Evolutionary conservation across 2,797 vertebrate genomes (phyloP), one percentile per base, ranked within the genome.

Genomic region (Pteropus rufus): DNA sequence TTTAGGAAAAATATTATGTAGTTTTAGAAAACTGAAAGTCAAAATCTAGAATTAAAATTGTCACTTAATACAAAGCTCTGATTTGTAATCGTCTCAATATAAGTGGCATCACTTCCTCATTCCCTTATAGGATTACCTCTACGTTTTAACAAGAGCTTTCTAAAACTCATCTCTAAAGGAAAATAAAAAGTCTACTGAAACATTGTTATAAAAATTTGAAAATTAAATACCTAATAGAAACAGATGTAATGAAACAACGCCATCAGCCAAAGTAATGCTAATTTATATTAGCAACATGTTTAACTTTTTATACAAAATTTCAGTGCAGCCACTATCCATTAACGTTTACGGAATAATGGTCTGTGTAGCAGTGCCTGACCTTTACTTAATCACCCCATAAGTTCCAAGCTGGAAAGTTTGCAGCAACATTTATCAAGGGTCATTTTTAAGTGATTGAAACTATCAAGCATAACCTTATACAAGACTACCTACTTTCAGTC

Each of bases 101-200:
- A 83, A 60, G 23, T 81, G 36, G 73, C 62, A 56, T 15, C 1
- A 2, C 39, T 67, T 87, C 60, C 87, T 10, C 60, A 6, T 67
- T 86, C 26, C 44, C 46, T 92, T 54, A 29, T 7, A 83, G 76
- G 34, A 56, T 82, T 82, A 21, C 7, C 10, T 65, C 18, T 65
- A 31, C 29, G 16, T 26, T 83, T 90, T 85, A 62, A 80, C 54
- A 60, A 91, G 58, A 65, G 60, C 36, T 91, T 92, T 62, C 56
- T 54, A 94, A 91, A 94, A 69, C 3, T 0, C 60, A 44, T 56
- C 15, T 97, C 49, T 79, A 46, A 52, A 21, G 8, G 1, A 26
- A 97, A 93, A 75, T 65, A 39, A 10, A 77, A 89, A 91, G 90
- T 69, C 70, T 83, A 65, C 62, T 94, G 85, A 95, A 97, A 75